Conservation (phyloP, 1,140 invertebrate species). For the Hormaphis cornu region DNA sequence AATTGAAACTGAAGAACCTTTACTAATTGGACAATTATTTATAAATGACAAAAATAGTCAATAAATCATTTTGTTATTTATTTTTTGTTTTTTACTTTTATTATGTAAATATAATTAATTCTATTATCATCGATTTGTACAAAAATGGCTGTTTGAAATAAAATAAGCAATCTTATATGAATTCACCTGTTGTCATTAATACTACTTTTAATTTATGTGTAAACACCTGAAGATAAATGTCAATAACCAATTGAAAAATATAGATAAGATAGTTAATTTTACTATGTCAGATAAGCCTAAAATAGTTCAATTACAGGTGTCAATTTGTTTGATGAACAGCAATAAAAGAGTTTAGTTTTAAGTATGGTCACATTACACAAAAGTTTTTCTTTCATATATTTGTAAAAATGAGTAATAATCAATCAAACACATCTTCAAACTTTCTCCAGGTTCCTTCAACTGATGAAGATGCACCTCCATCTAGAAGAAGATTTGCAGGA, state of each 20-base stretch:
- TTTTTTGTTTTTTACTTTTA: not conserved
- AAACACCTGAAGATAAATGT: not conserved
- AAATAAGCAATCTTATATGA: not conserved
- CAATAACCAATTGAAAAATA: constrained; percentile 18
- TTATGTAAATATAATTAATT: too few species aligned
- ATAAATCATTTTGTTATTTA: not conserved
- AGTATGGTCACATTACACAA: not conserved
- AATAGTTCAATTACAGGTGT: not conserved
- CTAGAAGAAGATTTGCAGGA: constrained; percentile 10
- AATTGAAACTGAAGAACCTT: constrained; percentile 28
- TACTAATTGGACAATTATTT: constrained; percentile 16
- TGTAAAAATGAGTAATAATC: constrained; percentile 3
- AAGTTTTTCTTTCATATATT: not conserved
- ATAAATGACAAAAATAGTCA: not conserved
- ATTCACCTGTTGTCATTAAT: not conserved
- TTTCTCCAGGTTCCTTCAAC: constrained; percentile 8
- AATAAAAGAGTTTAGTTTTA: constrained; percentile 10
- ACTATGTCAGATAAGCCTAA: constrained; percentile 22
- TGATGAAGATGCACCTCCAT: not conserved
- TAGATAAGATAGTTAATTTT: constrained; percentile 15
- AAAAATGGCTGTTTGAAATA: not conserved
- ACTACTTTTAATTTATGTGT: not conserved
- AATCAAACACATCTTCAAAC: not conserved
- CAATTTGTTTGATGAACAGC: not conserved
- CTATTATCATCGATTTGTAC: too few species aligned